Evolutionary conservation across 2,113 vertebrate genomes (phyloP), one percentile per base, ranked within the genome.

Genomic region (Eulemur rufifrons): DNA sequence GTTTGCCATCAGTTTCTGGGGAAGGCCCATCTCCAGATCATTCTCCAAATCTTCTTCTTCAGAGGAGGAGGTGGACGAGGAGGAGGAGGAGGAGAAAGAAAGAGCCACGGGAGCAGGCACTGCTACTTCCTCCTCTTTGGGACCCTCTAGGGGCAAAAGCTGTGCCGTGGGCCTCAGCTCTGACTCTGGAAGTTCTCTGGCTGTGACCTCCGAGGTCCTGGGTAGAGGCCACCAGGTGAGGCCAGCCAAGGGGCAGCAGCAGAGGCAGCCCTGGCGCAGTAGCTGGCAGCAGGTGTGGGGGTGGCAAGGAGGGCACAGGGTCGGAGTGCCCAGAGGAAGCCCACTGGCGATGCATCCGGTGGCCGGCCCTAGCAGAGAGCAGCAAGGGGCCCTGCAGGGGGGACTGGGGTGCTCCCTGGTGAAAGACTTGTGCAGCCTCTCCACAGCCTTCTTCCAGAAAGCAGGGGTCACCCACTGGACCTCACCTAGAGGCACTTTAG

Each of bases 381-480:
- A 97, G 27, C 95, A 78, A 27, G 95, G 97, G 39, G 61, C 29
- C 77, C 86, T 91, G 29, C 69, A 94, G 10, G 89, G 47, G 8
- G 78, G 2, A 0, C 91, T 20, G 54, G 0, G 1, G 47, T 10
- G 42, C 85, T 77, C 20, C 73, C 89, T 97, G 74, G 59, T 89
- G 59, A 98, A 95, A 37, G 97, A 96, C 86, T 96, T 64, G 6
- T 94, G 96, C 34, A 99, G 98, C 97, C 98, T 98, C 68, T 98
- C 98, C 85, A 99, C 96, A 9, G 98, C 98, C 92, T 95, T 98
- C 77, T 98, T 98, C 92, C 99, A 98, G 6, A 98, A 92, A 34
- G 97, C 63, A 2, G 98, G 92, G 14, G 99, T 95, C 96, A 99
- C 98, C 98, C 99, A 98, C 86, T 98, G 84, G 61, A 99, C 99